Base-by-base conservation (phyloP, 2,113 vertebrate species). In the Mesembrinibis cayennensis region DNA sequence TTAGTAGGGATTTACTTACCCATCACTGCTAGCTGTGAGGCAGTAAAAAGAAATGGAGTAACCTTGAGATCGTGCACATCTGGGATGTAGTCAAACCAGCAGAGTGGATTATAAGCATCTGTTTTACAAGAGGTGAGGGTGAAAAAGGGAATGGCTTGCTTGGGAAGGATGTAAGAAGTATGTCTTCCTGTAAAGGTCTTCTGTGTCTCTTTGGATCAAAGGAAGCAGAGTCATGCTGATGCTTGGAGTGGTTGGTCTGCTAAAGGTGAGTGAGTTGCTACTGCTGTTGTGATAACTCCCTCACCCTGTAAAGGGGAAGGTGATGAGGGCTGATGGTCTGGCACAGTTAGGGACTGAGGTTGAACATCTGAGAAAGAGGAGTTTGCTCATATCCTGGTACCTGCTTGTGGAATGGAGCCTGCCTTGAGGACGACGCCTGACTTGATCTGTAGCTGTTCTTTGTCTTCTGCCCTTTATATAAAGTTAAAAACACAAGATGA, bases 201-300 rank as follows among this genome's bases (percentile, higher is more conserved):
- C 25, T 1, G 1, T 0, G 0, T 7, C 2, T 2, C 21, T 82
- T 34, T 50, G 70, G 70, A 13, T 42, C 14, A 30, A 50, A 47
- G 40, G 44, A 73, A 34, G 10, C 10, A 6, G 25, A 16, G 20
- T 10, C 1, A 0, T 30, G 18, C 10, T 69, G 74, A 5, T 0
- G 0, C 19, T 29, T 29, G 26, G 50, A 65, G 26, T 1, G 1
- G 12, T 6, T 50, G 44, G 3, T 42, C 44, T 70, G 12, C 61
- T 34, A 11, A 86, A 70, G 76, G 76, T 82, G 6, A 88, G 83
- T 34, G 63, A 44, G 14, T 53, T 45, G 52, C 10, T 79, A 3
- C 23, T 69, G 87, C 30, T 55, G 13, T 71, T n/a, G 26, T n/a
- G 45, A 12, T 30, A 21, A 18, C 6, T 45, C 7, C 32, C 14